phyloP scores from a whole-genome alignment of 2,113 vertebrate species.

The Marmota flaviventris region DNA sequence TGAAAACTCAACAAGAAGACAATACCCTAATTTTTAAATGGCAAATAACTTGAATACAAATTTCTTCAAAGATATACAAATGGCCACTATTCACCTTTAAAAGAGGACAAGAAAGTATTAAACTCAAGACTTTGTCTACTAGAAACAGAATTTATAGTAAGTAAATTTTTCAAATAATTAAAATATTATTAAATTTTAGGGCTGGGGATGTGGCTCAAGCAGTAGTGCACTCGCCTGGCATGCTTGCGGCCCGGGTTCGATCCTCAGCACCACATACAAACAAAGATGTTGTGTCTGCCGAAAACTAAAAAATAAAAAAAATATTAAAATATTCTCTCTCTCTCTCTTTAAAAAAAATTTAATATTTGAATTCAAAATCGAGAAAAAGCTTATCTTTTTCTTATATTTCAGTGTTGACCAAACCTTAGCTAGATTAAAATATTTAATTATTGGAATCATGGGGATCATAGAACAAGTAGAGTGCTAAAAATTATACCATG shows the following conservation, averaged over 20 bases:
- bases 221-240: too few relatives aligned
- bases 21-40: neutral
- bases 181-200: neutral
- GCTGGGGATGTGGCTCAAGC: too few relatives aligned
- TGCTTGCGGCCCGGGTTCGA: too few relatives aligned
- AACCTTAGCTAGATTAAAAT: slow-evolving; percentile 51
- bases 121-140: neutral
- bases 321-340: too few relatives aligned
- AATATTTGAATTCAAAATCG: slow-evolving; percentile 60
- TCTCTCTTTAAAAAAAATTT: neutral
- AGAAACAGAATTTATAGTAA: neutral
- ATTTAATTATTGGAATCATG: neutral
- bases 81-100: neutral
- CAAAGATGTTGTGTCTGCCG: too few relatives aligned
- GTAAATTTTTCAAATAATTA: slow-evolving; percentile 49
- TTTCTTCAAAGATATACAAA: neutral
- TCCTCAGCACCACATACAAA: too few relatives aligned
- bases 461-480: slow-evolving; percentile 35
- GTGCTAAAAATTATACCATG: slow-evolving; percentile 52
- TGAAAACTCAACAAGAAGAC: neutral
- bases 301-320: too few relatives aligned
- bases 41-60: neutral
- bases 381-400: slow-evolving; percentile 3
- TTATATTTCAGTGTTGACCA: slow-evolving; percentile 73
- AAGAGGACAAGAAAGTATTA: neutral